Evolutionary conservation across 2,888 invertebrate genomes (phyloP), one percentile per base, ranked within the genome.

Genomic region (Andricus curvator): DNA sequence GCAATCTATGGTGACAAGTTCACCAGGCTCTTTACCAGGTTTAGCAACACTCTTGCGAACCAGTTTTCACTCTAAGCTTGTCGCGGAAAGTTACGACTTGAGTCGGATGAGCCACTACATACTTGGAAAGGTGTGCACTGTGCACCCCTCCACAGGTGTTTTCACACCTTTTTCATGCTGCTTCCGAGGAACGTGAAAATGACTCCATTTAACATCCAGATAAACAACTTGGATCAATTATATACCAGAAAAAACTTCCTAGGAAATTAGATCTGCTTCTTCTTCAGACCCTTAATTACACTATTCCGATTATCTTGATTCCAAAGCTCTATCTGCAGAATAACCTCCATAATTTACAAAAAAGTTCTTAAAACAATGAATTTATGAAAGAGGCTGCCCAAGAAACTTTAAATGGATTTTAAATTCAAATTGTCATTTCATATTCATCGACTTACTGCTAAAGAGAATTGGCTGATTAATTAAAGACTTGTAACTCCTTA

Each of bases 1-100:
- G 29, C 20, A 44, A 29, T 44, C 17, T 25, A 70, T 51, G 51
- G 70, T 70, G 70, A 70, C 70, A 70, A 70, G 70, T 51, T 48
- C 51, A 70, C 70, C 17, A 29, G 70, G 22, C 68, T 68, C 68
- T 68, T 68, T 68, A 48, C 51, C 70, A 51, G 70, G 22, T 60
- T 60, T 60, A 60, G 11, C 1, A n/a, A 22, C 60, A 60, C 60
- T 70, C 51, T 20, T 51, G 9, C 48, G 9, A 29, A 70, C 70
- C 20, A 51, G 70, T 70, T 70, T 29, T 22, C 25, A 22, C 25
- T 25, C 44, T 25, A 17, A 25, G 25, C 44, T 70, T 70, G 17
- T 44, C 68, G 17, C 44, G 44, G 25, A 44, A 70, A 70, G 25
- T 70, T 48, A 70, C 68, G 17, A 29, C 48, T 25, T 6, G n/a